Percentiles rank a stretch among this genome's conserved stretches.
Conservation (phyloP, 2,888 invertebrate species). For the Neuroscelio doddi region DNA sequence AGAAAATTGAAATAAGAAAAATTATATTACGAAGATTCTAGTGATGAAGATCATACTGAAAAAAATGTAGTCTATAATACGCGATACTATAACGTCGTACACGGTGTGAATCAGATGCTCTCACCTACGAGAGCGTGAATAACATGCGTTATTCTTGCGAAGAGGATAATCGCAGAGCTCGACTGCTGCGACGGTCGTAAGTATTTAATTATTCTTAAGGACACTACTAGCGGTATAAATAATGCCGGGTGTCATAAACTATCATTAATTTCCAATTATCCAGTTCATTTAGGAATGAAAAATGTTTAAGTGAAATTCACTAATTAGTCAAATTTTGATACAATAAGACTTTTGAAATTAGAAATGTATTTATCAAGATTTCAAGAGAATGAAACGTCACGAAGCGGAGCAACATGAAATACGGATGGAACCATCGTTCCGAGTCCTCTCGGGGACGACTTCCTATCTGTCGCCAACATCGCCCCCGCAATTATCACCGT, state of each 20-base stretch:
- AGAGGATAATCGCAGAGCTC: slow-evolving; percentile 46
- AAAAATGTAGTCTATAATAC: slow-evolving; percentile 48
- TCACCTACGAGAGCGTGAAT: slow-evolving; percentile 64
- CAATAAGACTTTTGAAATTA: too few relatives aligned
- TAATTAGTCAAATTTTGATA: too few relatives aligned
- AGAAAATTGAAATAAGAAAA: slow-evolving; percentile 39
- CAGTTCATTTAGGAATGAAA: too few relatives aligned
- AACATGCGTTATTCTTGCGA: slow-evolving; percentile 48
- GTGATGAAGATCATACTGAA: slow-evolving; percentile 25
- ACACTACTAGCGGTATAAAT: background rate
- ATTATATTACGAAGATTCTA: slow-evolving; percentile 17
- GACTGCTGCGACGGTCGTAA: slow-evolving; percentile 49
- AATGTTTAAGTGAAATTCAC: too few relatives aligned
- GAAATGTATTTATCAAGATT: too few relatives aligned
- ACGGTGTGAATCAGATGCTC: slow-evolving; percentile 44
- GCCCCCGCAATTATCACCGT: slow-evolving; percentile 50
- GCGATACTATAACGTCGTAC: slow-evolving; percentile 23
- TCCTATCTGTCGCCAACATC: slow-evolving; percentile 50
- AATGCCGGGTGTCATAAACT: too few relatives aligned
- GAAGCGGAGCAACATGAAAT: slow-evolving; percentile 39
- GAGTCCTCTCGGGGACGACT: slow-evolving; percentile 59
- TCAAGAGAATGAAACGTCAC: slow-evolving; percentile 40
- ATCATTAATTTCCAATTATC: too few relatives aligned
- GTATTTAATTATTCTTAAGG: slow-evolving; percentile 21
- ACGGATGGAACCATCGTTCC: slow-evolving; percentile 55